Percentiles rank a stretch among this genome's conserved stretches.
phyloP scores from a whole-genome alignment of 2,113 vertebrate genomes.

The Benitochromis conjunctus region DNA sequence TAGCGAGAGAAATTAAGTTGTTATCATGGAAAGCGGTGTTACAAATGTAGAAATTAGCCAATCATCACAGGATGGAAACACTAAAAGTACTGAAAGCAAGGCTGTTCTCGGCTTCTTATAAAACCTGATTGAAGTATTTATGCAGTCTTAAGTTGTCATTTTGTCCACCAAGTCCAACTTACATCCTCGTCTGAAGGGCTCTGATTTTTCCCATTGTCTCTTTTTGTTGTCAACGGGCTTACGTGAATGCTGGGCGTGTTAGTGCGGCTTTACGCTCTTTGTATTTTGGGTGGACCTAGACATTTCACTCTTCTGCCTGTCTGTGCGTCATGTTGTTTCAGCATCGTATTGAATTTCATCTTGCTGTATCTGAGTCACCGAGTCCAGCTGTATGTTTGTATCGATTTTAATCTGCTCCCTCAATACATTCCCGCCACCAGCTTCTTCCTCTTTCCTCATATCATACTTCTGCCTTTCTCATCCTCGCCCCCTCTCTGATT shows the following conservation, averaged over 20 bases:
- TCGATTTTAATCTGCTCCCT: slow-evolving; percentile 55
- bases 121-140: not conserved
- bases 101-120: fast-evolving
- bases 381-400: slow-evolving; percentile 21
- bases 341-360: slow-evolving; percentile 20
- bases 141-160: not conserved
- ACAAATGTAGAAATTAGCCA: not conserved
- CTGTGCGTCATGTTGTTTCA: not conserved
- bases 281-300: too few relatives aligned
- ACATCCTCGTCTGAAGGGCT: not conserved
- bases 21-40: not conserved
- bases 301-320: not conserved
- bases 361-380: slow-evolving; percentile 1
- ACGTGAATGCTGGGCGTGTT: not conserved
- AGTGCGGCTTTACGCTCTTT: not conserved
- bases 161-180: not conserved
- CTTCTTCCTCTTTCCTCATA: not conserved
- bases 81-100: not conserved
- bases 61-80: not conserved
- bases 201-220: not conserved
- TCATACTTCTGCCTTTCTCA: not conserved
- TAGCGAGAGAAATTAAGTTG: not conserved
- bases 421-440: not conserved
- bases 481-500: not conserved
- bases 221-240: not conserved